A percentile compares a stretch with the other conserved stretches of the same genome.
These are phyloP conservation scores for Semicossyphus pulcher DNA, from an alignment of 2,113 vertebrate species.

Conservation along the genomic window DNA sequence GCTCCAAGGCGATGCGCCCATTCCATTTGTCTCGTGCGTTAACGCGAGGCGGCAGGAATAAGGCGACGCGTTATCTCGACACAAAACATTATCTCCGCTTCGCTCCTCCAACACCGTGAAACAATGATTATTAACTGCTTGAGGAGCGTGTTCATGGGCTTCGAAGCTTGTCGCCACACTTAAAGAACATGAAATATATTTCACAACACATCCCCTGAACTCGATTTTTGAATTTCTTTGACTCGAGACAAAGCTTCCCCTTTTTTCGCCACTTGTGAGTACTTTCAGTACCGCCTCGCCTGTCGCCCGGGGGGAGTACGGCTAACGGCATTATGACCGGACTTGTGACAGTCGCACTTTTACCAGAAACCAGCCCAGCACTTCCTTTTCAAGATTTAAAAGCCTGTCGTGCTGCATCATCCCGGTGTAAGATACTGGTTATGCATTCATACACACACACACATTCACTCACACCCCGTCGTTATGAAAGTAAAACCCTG, in stretches of 20 bases:
- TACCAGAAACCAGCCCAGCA: slow-evolving; percentile 75
- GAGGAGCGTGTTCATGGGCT: slow-evolving; percentile 61
- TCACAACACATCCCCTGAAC: slow-evolving; percentile 34
- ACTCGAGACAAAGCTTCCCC: slow-evolving; percentile 55
- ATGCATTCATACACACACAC: slow-evolving; percentile 51
- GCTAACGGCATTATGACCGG: slow-evolving; percentile 66
- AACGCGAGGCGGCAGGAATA: slow-evolving; percentile 68
- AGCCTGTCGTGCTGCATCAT: slow-evolving; percentile 66
- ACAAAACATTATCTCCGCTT: slow-evolving; percentile 73
- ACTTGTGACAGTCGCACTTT: slow-evolving; percentile 70
- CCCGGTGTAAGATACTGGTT: slow-evolving; percentile 51
- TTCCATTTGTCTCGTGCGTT: slow-evolving; percentile 71
- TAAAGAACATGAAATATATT: slow-evolving; percentile 66
- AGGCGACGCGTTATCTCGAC: slow-evolving; percentile 64
- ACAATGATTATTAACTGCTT: slow-evolving; percentile 73
- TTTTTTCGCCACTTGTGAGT: slow-evolving; percentile 36
- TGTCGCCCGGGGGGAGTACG: slow-evolving; percentile 34
- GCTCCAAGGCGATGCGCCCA: slow-evolving; percentile 69
- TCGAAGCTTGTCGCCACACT: slow-evolving; percentile 62
- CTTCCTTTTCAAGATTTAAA: slow-evolving; percentile 80
- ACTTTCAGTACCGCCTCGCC: slow-evolving; percentile 34
- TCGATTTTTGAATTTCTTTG: slow-evolving; percentile 38
- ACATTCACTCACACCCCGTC: slow-evolving; percentile 50
- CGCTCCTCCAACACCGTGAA: slow-evolving; percentile 65
- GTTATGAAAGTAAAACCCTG: slow-evolving; percentile 78